Evolutionary conservation across 2,113 vertebrate genomes (phyloP).

Genomic region (Muntiacus muntjak): DNA sequence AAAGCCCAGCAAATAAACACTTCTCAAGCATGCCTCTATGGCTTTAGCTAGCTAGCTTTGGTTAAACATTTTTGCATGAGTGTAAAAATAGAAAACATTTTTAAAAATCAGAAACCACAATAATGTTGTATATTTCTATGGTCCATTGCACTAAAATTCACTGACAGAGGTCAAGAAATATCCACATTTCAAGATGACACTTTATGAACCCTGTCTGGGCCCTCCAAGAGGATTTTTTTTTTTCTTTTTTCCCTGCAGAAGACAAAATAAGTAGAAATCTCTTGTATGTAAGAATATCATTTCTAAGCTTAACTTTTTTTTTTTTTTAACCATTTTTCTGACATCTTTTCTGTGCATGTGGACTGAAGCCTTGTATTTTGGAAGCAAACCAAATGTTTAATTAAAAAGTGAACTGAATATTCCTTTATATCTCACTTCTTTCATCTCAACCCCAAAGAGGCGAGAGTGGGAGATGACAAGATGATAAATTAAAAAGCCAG

Average conservation of each 20-base stretch:
- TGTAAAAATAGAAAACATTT: not conserved
- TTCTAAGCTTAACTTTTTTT: not conserved
- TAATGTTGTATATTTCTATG: not conserved
- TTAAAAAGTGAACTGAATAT: constrained; percentile 64
- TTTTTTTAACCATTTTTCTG: not conserved
- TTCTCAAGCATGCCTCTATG: not conserved
- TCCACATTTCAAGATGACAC: not conserved
- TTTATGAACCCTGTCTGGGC: not conserved
- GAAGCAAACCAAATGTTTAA: constrained; percentile 50
- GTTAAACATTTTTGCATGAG: not conserved
- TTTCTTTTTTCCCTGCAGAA: not conserved
- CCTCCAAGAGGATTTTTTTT: not conserved
- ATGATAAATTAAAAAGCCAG: constrained; percentile 40
- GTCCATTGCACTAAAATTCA: not conserved
- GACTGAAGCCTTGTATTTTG: constrained; percentile 35
- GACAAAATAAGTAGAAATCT: not conserved
- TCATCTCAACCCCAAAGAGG: constrained; percentile 40
- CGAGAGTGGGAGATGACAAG: constrained; percentile 57
- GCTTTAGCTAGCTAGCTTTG: constrained; percentile 6
- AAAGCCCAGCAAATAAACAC: not conserved
- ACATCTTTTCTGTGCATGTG: constrained; percentile 1
- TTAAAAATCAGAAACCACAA: not conserved
- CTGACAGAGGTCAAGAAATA: not conserved
- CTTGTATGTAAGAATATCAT: not conserved
- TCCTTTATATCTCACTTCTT: constrained; percentile 34